Evolutionary conservation across 30 jellyfish, hydroid and myxozoan genomes (phyloP).

Genomic region (Pseudorhiza aurosa): DNA sequence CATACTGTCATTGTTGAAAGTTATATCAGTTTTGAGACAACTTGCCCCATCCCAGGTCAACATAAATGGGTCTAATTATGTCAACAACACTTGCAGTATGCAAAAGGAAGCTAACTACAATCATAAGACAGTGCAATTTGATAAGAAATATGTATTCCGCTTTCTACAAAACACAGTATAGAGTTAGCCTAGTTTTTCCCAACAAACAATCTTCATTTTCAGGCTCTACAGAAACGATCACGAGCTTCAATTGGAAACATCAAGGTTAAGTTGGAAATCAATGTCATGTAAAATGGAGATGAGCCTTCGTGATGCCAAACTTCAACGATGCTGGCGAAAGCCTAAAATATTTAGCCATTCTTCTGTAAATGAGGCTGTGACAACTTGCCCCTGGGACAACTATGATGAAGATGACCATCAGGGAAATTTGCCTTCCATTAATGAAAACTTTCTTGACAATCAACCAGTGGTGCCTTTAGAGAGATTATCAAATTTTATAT

Average conservation of each 20-base stretch:
- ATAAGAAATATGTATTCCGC: background rate
- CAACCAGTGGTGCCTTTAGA: too few relatives aligned
- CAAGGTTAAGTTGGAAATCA: background rate
- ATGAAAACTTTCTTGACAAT: too few relatives aligned
- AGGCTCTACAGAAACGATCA: background rate
- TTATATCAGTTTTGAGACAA: background rate
- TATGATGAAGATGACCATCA: too few relatives aligned
- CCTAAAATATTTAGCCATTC: background rate
- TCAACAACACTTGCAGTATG: background rate
- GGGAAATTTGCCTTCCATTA: too few relatives aligned
- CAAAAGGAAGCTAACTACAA: background rate
- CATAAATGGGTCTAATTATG: background rate
- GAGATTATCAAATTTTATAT: too few relatives aligned
- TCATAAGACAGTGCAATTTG: too few relatives aligned
- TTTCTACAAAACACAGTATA: background rate
- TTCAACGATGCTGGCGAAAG: background rate
- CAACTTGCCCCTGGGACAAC: background rate
- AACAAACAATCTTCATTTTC: background rate
- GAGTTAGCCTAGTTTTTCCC: background rate
- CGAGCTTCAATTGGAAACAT: background rate
- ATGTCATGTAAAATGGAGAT: background rate
- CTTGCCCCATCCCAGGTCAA: conserved; percentile 6
- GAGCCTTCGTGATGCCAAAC: background rate
- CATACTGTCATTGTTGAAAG: background rate
- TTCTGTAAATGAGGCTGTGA: background rate